Base-by-base conservation (phyloP, 2,888 invertebrate species). In the Magallana nippona region DNA sequence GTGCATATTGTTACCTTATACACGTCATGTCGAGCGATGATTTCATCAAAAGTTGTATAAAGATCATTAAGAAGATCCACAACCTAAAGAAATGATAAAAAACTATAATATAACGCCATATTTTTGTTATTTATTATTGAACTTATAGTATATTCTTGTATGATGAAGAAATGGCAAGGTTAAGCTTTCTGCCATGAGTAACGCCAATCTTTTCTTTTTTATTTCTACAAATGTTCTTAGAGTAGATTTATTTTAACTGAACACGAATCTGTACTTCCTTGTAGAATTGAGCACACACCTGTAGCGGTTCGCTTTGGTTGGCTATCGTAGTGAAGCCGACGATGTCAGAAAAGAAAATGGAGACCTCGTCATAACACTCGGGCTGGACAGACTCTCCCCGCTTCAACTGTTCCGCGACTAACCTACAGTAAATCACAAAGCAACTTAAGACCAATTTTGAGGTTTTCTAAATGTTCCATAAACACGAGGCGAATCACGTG, bases 291-390 rank as follows among this genome's bases (percentile, higher is more conserved):
- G 15, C 3, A 78, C 11, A 71, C 82, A 91, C 92, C 89, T 92
- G 90, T 79, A 92, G 85, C 0, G 93, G 92, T 10, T 89, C 87
- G 81, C 93, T 93, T 55, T 88, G 86, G 32, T 93, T 91, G 8
- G 93, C 91, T 17, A 93, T 89, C 10, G 89, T 90, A 3, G 94
- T 94, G 86, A 94, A 94, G 13, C 93, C 93, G 0, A 93, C 93
- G 80, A 94, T 93, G 80, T 93, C 93, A 1, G 93, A 93, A 89
- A 93, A 93, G 87, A 93, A 93, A 56, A 93, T 90, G 17, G 93
- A 92, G 1, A 91, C 92, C 19, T 91, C 90, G 13, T 92, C 90
- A 87, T 88, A 93, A 0, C 90, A 89, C 80, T 93, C 93, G 8
- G 93, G 93, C 15, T 89, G 87, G 10, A 93, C 92, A 8, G 89